Percentiles rank a stretch among this genome's conserved stretches.
Conservation (phyloP, 2,888 invertebrate species). For the Boloria selene region DNA sequence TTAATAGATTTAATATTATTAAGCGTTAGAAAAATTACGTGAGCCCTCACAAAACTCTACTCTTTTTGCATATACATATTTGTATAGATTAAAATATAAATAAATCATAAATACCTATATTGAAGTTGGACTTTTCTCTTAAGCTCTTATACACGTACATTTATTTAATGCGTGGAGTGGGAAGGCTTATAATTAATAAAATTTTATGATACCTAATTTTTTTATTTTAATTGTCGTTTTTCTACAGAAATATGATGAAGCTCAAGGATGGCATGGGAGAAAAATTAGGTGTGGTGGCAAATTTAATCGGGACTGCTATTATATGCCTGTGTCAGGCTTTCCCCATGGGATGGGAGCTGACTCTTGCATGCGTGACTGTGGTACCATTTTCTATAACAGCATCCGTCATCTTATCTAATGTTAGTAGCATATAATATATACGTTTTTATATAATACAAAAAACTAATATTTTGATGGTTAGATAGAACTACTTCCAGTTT, state of each 20-base stretch:
- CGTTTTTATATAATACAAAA: too few species aligned
- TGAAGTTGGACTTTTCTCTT: too few species aligned
- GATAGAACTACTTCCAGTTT: not conserved
- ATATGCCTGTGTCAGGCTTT: constrained; percentile 88
- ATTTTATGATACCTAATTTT: too few species aligned
- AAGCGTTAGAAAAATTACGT: too few species aligned
- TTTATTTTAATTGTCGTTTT: not conserved
- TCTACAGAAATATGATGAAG: constrained; percentile 86
- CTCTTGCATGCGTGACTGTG: constrained; percentile 89
- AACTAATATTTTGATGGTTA: not conserved
- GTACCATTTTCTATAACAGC: constrained; percentile 89
- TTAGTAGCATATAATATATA: constrained; percentile 56
- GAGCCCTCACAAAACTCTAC: too few species aligned
- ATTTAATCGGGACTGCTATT: constrained; percentile 86
- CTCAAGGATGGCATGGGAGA: constrained; percentile 93
- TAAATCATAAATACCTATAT: too few species aligned
- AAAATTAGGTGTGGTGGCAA: constrained; percentile 89
- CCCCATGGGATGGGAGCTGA: constrained; percentile 91
- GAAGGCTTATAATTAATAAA: too few species aligned
- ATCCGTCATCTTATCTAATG: constrained; percentile 88
- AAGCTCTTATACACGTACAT: not conserved
- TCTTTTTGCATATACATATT: too few species aligned
- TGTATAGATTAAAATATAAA: too few species aligned
- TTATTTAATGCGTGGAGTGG: not conserved
- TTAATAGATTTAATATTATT: too few species aligned